Evolutionary conservation across 2,113 vertebrate species (phyloP), one percentile per base, ranked within the genome.

Genomic region (Stomatorhinus ivindoensis): DNA sequence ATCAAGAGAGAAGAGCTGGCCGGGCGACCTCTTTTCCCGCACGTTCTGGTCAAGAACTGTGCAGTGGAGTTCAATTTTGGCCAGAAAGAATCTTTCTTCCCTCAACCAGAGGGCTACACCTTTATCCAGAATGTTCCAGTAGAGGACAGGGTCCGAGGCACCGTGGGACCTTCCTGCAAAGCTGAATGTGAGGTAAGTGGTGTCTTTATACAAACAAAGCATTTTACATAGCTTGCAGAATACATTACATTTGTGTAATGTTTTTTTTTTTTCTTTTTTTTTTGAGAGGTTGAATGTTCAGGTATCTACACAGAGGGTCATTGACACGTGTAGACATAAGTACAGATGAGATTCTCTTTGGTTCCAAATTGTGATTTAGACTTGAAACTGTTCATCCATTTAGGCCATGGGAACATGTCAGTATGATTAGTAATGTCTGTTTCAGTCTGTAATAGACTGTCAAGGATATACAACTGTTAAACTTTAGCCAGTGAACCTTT

Each of bases 41-140:
- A 97, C 0, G 95, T 97, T 15, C 93, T 97, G 88, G 95, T 97
- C 50, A 97, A 97, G 91, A 97, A 97, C 89, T 97, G 96, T 42
- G 94, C 95, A 0, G 93, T 97, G 4, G 96, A 97, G 42, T 97
- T 97, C 93, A 97, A 97, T 92, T 97, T 97, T 0, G 97, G 97
- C 19, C 97, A 97, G 90, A 92, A 93, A 0, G 93, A 93, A 0
- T 92, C 96, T 1, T 96, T 93, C 90, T 97, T 94, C 90, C 92
- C 93, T 0, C 90, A 93, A 0, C 95, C 95, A 0, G 96, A 96
- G 0, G 97, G 96, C 0, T 97, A 95, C 91, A 95, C 93, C 15
- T 96, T 96, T 93, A 94, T 97, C 82, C 96, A 97, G 88, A 93
- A 95, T 17, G 92, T 97, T 6, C 93, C 93, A 0, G 55, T 96